Evolutionary conservation across 2,797 vertebrate species (phyloP).

Genomic region (Tapirus indicus): DNA sequence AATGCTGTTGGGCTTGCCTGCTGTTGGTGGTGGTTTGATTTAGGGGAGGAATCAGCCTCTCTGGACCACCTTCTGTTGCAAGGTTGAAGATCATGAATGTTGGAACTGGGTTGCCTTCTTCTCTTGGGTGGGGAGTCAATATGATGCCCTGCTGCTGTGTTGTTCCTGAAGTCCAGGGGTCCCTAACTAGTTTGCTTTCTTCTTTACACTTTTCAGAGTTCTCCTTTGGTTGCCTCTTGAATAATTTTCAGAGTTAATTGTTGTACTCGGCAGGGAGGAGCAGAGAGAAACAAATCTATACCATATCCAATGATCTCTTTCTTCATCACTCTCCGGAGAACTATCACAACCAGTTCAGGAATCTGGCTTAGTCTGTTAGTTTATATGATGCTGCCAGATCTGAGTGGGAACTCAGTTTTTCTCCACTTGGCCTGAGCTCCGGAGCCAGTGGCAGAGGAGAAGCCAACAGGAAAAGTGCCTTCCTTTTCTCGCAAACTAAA

Average conservation of each 20-base stretch:
- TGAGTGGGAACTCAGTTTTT: background rate
- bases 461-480: background rate
- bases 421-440: background rate
- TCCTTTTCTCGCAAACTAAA: background rate
- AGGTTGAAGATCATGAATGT: background rate
- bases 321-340: background rate
- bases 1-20: background rate
- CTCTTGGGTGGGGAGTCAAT: background rate
- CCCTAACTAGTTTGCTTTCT: background rate
- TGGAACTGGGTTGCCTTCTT: background rate
- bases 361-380: background rate
- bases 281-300: background rate
- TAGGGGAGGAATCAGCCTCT: background rate
- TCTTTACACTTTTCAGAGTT: background rate
- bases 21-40: background rate
- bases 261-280: background rate
- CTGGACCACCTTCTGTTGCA: background rate
- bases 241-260: background rate
- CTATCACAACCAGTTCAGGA: background rate
- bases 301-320: background rate
- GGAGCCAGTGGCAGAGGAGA: background rate
- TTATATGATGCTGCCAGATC: background rate
- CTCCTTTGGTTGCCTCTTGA: background rate
- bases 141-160: background rate
- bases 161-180: background rate